Conservation (phyloP, 2,113 vertebrate genomes). For the Albula goreensis region DNA sequence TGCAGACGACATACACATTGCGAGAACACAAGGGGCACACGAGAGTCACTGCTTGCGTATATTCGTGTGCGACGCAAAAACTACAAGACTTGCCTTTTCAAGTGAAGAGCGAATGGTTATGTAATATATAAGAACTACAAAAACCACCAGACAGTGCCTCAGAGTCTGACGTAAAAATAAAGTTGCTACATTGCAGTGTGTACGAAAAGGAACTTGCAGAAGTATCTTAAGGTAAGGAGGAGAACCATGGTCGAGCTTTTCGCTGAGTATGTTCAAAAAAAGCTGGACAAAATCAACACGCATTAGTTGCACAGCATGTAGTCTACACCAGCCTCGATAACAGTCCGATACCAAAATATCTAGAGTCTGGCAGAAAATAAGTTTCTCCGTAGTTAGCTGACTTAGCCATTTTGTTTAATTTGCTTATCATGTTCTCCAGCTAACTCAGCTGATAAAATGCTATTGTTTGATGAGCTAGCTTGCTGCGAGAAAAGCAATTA, state of each 20-base stretch:
- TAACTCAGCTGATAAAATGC: neutral
- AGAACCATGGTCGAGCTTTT: neutral
- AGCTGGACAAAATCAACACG: neutral
- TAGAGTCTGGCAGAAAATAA: neutral
- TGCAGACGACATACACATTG: constrained; percentile 22
- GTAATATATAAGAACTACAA: constrained; percentile 40
- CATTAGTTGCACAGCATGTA: neutral
- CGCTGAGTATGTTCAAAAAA: neutral
- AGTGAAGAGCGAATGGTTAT: neutral
- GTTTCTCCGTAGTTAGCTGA: neutral
- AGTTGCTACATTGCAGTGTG: constrained; percentile 18
- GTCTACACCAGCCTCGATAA: neutral
- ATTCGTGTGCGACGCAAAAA: constrained; percentile 40
- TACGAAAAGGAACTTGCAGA: constrained; percentile 8
- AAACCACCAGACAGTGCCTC: constrained; percentile 32
- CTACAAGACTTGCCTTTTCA: constrained; percentile 19
- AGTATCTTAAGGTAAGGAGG: constrained; percentile 16
- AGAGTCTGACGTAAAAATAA: constrained; percentile 35
- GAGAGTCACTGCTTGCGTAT: constrained; percentile 24
- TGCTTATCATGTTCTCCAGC: neutral
- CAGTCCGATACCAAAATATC: neutral
- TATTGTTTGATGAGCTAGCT: too few relatives aligned
- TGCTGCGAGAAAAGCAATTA: too few relatives aligned
- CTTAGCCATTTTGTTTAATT: neutral
- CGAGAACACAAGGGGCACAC: neutral